Conservation (phyloP, 2,797 vertebrate genomes). For the Xenops minutus region DNA sequence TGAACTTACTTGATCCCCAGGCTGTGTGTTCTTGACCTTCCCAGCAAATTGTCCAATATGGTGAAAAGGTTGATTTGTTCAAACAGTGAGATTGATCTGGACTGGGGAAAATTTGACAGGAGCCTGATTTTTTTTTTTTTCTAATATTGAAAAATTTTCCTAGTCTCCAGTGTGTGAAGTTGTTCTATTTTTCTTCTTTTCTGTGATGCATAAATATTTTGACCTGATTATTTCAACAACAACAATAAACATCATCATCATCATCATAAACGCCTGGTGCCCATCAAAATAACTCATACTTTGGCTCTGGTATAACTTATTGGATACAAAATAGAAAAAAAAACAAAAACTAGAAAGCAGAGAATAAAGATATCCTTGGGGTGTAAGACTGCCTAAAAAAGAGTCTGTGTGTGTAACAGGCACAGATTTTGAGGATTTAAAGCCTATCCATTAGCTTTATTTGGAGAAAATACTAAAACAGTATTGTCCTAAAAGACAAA, state of each 20-base stretch:
- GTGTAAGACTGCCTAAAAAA: neutral
- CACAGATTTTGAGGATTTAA: neutral
- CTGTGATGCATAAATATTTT: neutral
- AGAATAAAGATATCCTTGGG: neutral
- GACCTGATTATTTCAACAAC: neutral
- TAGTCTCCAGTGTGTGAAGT: neutral
- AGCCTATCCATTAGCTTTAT: neutral
- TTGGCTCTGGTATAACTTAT: neutral
- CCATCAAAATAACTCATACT: neutral
- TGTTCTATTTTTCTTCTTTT: neutral
- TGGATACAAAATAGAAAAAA: neutral
- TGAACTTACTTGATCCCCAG: neutral
- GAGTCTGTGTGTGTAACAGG: neutral
- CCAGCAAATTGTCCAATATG: neutral
- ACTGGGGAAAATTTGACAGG: neutral
- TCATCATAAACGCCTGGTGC: neutral
- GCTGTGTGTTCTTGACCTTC: neutral
- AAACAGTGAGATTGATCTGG: neutral
- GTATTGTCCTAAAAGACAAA: neutral
- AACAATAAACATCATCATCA: neutral
- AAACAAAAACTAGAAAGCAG: neutral
- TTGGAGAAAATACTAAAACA: neutral
- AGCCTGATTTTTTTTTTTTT: neutral
- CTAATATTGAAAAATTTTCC: neutral
- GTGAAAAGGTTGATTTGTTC: neutral